Conservation (phyloP, 2,888 invertebrate genomes). For the Chrysolina haemoptera region DNA sequence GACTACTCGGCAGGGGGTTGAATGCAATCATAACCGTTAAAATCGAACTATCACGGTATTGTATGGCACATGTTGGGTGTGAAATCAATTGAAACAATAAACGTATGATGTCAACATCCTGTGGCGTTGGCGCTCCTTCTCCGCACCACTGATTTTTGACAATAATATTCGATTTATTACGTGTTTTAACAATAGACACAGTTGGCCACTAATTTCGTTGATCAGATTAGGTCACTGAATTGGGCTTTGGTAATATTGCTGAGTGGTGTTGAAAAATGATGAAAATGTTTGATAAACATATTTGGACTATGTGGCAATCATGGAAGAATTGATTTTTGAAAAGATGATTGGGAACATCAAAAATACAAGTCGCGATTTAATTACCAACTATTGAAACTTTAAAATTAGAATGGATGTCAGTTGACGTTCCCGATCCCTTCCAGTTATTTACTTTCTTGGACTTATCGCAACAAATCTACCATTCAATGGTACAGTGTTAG, state of each 20-base stretch:
- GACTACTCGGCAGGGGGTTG: conserved; percentile 3
- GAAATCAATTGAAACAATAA: conserved; percentile 45
- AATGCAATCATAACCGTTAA: conserved; percentile 11
- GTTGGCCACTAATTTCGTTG: conserved; percentile 9
- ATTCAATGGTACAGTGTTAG: too few relatives aligned
- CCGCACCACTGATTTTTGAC: conserved; percentile 43
- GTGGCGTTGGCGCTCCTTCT: conserved; percentile 43
- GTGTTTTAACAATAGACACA: conserved; percentile 29
- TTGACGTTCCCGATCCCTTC: too few relatives aligned
- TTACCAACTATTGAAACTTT: too few relatives aligned
- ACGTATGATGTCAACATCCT: conserved; percentile 47
- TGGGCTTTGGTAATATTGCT: background rate
- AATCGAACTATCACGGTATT: conserved; percentile 18
- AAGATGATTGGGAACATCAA: too few relatives aligned
- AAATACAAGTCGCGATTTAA: too few relatives aligned
- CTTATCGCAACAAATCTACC: too few relatives aligned
- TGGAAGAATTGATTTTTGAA: too few relatives aligned
- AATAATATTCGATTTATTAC: conserved; percentile 29
- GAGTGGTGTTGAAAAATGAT: background rate
- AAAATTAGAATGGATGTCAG: too few relatives aligned
- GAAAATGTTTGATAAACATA: background rate
- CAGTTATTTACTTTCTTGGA: too few relatives aligned
- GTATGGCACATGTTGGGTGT: conserved; percentile 40
- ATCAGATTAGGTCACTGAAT: conserved; percentile 9
- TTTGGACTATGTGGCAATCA: too few relatives aligned